Evolutionary conservation across 2,113 vertebrate genomes (phyloP).

Genomic region (Tragelaphus strepsiceros): DNA sequence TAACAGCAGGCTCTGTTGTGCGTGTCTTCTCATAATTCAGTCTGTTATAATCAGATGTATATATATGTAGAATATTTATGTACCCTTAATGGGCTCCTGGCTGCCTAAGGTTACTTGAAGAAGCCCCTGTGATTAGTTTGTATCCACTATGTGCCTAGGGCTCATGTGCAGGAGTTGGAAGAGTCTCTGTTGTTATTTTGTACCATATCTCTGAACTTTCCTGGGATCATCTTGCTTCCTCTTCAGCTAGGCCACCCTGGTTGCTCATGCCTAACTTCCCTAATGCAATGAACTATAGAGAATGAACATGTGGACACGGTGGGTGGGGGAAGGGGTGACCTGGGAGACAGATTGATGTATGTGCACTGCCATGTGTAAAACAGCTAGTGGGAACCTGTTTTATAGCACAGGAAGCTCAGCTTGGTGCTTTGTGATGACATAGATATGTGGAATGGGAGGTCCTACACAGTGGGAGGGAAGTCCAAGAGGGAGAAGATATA

Average conservation of each 20-base stretch:
- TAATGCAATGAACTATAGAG: background rate
- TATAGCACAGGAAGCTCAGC: background rate
- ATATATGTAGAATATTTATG: background rate
- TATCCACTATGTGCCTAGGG: background rate
- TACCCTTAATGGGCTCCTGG: background rate
- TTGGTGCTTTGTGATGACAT: background rate
- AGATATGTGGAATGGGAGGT: background rate
- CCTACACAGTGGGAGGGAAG: background rate
- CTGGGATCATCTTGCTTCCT: background rate
- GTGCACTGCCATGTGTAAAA: background rate
- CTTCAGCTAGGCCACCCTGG: background rate
- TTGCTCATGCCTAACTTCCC: background rate
- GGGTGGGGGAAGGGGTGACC: background rate
- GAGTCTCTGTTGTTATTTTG: background rate
- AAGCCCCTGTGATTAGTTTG: background rate
- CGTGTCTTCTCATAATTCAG: background rate
- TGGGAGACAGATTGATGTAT: background rate
- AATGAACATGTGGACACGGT: background rate
- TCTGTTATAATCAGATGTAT: background rate
- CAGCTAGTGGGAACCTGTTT: background rate
- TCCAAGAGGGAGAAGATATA: background rate
- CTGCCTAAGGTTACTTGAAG: background rate
- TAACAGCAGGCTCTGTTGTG: background rate
- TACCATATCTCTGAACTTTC: background rate
- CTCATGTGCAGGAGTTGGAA: background rate